Conservation (phyloP, 2,888 invertebrate genomes). For the Euplagia quadripunctaria region DNA sequence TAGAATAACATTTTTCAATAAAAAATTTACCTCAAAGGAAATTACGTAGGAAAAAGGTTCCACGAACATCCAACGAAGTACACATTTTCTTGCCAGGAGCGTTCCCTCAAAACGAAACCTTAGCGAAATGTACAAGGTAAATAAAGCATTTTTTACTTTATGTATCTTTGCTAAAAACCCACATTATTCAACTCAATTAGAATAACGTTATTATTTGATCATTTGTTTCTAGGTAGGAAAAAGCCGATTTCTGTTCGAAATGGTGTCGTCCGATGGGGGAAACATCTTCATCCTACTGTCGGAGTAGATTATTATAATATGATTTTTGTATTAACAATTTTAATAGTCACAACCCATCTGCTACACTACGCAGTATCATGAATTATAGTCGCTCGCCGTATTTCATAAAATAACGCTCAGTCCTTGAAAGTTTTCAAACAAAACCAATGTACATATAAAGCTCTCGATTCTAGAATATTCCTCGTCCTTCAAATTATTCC, state of each 20-base stretch:
- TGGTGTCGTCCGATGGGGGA: too few species aligned
- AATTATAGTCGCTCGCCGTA: neutral
- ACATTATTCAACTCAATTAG: neutral
- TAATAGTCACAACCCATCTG: too few species aligned
- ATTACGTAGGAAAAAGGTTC: slow-evolving; percentile 4
- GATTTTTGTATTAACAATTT: too few species aligned
- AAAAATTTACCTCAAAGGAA: neutral
- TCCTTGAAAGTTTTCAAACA: slow-evolving; percentile 4
- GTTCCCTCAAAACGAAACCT: neutral
- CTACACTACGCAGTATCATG: neutral
- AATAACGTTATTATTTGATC: neutral
- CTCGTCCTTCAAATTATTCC: slow-evolving; percentile 1
- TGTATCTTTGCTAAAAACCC: neutral
- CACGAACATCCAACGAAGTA: neutral
- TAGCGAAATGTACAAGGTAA: slow-evolving; percentile 2
- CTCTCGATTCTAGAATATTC: neutral
- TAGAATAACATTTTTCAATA: neutral
- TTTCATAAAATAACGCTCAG: neutral
- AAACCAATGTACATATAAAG: neutral
- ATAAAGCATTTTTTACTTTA: slow-evolving; percentile 1
- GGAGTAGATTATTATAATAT: too few species aligned
- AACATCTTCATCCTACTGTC: too few species aligned
- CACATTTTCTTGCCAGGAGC: neutral
- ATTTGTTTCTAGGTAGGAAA: neutral
- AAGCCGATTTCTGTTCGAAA: too few species aligned